Evolutionary conservation across 2,113 vertebrate genomes (phyloP).

Genomic region (Amia ocellicauda): DNA sequence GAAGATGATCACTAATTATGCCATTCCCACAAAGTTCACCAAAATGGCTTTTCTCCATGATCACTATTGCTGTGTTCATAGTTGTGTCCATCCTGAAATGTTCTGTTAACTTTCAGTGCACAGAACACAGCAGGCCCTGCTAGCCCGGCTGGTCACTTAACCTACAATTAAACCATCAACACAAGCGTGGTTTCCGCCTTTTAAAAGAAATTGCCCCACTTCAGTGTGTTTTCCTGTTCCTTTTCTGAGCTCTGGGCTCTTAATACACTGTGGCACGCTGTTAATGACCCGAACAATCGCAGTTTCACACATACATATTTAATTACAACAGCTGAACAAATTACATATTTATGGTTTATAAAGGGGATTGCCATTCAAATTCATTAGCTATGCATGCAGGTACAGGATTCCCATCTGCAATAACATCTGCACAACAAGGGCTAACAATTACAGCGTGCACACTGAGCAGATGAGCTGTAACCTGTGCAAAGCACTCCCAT

Average conservation of each 20-base stretch:
- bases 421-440: slow-evolving; percentile 90
- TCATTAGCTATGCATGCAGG: slow-evolving; percentile 95
- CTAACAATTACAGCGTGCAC: slow-evolving; percentile 58
- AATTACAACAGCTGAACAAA: slow-evolving; percentile 99
- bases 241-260: slow-evolving; percentile 52
- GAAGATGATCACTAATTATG: no score
- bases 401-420: slow-evolving; percentile 93
- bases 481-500: slow-evolving; percentile 65
- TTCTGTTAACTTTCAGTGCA: no score
- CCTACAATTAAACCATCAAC: slow-evolving; percentile 1
- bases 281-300: slow-evolving; percentile 92
- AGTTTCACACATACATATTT: slow-evolving; percentile 98
- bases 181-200: background rate
- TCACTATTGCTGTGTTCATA: background rate
- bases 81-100: no score
- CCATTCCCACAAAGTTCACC: no score
- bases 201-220: background rate
- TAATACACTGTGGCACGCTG: slow-evolving; percentile 85
- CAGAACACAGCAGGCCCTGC: background rate
- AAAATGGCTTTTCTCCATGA: no score
- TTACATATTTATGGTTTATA: slow-evolving; percentile 99
- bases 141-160: background rate
- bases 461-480: slow-evolving; percentile 4
- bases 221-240: no score
- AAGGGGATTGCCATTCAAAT: slow-evolving; percentile 83